Base-by-base conservation (phyloP, 2,113 vertebrate genomes). In the Corvus moneduloides region DNA sequence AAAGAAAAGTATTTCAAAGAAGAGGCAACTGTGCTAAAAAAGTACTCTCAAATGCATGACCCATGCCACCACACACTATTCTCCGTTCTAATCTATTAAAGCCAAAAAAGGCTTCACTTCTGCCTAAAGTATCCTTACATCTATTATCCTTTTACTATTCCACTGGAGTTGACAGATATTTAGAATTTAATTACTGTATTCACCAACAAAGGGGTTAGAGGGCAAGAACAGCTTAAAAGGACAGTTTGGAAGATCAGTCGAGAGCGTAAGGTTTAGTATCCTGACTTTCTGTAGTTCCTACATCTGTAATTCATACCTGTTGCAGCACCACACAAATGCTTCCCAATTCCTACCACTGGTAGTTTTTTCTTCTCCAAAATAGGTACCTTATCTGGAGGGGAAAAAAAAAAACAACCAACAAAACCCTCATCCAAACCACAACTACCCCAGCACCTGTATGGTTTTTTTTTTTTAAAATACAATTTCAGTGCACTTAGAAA, bases 271-370 rank as follows among this genome's bases (percentile, higher is more conserved):
- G 27, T 27, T 62, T 46, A 54, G 19, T 14, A 59, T 41, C 16
- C 16, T 28, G 17, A 33, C 49, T 52, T 52, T n/a, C 41, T 91
- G 74, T 37, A 86, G 24, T 28, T 59, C 89, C 69, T 21, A 49
- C 10, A 48, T 37, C 26, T 2, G 4, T 54, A 41, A 89, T 79
- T 87, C 95, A 20, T 97, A 99, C 99, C 99, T 98, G 99, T 99
- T 0, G 99, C 99, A n/a, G 98, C 98, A 88, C 99, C 99, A 97
- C 99, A 99, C 76, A 99, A 92, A 94, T 99, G 99, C 85, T 99
- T 99, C 28, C 99, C 99, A 26, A 99, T 99, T 84, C 98, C 99
- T 30, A 99, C 98, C 51, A 99, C 88, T 7, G 99, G 98, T 17
- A 99, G 95, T 23, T 94, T 97, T 84, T 98, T 98, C 94, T 98